A percentile compares a stretch with the other conserved stretches of the same genome.
Conservation (phyloP, 2,797 vertebrate genomes). For the Mormyrops boulengeri region DNA sequence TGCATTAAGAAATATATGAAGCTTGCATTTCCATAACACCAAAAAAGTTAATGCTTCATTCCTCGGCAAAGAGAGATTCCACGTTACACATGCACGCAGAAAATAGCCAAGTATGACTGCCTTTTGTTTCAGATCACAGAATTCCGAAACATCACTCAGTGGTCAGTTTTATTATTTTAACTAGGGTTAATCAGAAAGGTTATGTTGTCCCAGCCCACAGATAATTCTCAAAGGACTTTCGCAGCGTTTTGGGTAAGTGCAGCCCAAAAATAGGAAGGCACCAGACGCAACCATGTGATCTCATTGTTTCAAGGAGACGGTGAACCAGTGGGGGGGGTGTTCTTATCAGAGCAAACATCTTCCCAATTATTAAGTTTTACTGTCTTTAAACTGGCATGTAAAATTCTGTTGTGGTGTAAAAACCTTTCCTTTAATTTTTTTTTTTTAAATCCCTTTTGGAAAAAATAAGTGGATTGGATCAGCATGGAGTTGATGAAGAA, state of each 20-base stretch:
- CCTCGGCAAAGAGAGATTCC: background rate
- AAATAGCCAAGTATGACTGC: conserved; percentile 7
- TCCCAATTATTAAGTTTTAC: conserved; percentile 62
- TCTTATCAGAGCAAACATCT: conserved; percentile 72
- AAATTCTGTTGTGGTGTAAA: conserved; percentile 45
- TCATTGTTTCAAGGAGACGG: conserved; percentile 75
- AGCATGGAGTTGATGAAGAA: conserved; percentile 60
- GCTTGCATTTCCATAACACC: background rate
- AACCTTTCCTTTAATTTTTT: conserved; percentile 28
- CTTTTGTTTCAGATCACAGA: conserved; percentile 34
- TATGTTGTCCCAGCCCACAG: conserved; percentile 54
- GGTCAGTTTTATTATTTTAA: conserved; percentile 63
- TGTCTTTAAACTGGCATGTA: conserved; percentile 49
- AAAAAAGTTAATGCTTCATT: background rate
- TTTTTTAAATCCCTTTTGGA: conserved; percentile 28
- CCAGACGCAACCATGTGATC: conserved; percentile 69
- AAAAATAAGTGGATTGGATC: conserved; percentile 57
- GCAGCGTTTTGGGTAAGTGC: conserved; percentile 50
- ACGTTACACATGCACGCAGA: background rate
- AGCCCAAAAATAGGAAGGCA: conserved; percentile 57
- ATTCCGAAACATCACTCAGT: conserved; percentile 29
- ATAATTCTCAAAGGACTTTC: conserved; percentile 52
- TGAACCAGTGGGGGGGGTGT: conserved; percentile 66
- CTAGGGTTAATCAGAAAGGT: conserved; percentile 70
- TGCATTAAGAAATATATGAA: background rate